A percentile compares a stretch with the other conserved stretches of the same genome.
phyloP scores from a whole-genome alignment of 1,140 invertebrate genomes.

The Apis florea region DNA sequence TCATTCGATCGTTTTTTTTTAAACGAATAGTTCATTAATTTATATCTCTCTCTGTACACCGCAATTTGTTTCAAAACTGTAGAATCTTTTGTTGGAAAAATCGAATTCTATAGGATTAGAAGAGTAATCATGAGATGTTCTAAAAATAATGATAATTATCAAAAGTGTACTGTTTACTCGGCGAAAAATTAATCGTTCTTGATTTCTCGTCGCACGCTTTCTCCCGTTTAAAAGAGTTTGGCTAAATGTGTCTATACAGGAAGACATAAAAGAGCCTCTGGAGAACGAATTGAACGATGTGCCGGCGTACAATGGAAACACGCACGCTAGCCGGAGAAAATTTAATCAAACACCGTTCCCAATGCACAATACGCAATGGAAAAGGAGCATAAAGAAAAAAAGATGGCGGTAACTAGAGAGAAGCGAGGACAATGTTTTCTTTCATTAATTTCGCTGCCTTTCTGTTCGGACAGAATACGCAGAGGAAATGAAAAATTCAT shows the following conservation, averaged over 20 bases:
- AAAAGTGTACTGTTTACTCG: background rate
- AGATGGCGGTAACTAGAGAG: background rate
- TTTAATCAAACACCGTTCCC: slow-evolving; percentile 35
- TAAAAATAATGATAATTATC: background rate
- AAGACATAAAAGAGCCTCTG: background rate
- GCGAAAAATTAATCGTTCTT: background rate
- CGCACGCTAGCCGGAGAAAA: background rate
- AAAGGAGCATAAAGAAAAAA: background rate
- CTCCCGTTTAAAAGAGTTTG: background rate
- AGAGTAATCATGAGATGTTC: too few relatives aligned
- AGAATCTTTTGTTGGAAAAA: too few relatives aligned
- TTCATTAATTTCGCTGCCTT: slow-evolving; percentile 18
- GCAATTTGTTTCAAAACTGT: too few relatives aligned
- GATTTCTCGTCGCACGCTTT: background rate
- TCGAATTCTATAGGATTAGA: too few relatives aligned
- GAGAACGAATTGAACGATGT: background rate
- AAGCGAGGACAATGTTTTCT: background rate
- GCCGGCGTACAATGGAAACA: background rate
- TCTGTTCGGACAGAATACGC: background rate
- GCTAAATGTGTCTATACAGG: background rate
- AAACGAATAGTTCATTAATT: too few relatives aligned
- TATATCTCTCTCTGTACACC: too few relatives aligned
- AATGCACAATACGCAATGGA: slow-evolving; percentile 4
- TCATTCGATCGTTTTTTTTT: too few relatives aligned
- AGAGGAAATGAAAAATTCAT: slow-evolving; percentile 15